Conservation (phyloP, 2,113 vertebrate species). For the Antigone vipio region DNA sequence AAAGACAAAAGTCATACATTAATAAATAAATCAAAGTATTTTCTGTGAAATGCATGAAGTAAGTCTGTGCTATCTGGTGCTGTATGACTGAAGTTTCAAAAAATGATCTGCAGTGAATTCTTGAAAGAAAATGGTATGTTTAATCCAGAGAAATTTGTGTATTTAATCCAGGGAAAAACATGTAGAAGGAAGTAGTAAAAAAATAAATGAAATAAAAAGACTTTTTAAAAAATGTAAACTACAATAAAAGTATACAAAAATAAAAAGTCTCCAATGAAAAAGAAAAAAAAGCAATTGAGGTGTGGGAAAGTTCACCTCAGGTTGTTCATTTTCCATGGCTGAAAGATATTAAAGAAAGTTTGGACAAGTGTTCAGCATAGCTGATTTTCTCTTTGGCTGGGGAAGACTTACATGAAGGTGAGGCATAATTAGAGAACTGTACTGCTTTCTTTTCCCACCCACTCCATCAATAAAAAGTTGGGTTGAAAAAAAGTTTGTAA, state of each 20-base stretch:
- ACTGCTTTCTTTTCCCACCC: neutral
- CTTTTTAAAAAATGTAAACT: neutral
- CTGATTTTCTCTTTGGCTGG: neutral
- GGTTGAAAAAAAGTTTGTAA: neutral
- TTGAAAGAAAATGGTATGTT: neutral
- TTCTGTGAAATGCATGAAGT: neutral
- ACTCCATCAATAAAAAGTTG: neutral
- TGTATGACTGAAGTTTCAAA: neutral
- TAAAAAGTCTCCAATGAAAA: neutral
- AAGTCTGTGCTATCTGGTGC: neutral
- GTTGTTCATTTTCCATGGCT: neutral
- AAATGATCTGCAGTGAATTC: neutral
- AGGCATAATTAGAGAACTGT: neutral
- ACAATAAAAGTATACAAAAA: neutral
- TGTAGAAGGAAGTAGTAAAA: neutral
- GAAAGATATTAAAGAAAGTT: neutral
- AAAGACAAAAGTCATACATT: neutral
- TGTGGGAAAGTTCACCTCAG: accelerated
- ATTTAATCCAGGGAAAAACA: neutral
- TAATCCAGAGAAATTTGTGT: neutral
- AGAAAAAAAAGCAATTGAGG: neutral
- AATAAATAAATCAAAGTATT: neutral
- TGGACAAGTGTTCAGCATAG: neutral
- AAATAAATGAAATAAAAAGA: neutral
- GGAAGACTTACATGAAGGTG: neutral